Evolutionary conservation across 2,888 invertebrate species (phyloP).

Genomic region (Lysandra coridon): DNA sequence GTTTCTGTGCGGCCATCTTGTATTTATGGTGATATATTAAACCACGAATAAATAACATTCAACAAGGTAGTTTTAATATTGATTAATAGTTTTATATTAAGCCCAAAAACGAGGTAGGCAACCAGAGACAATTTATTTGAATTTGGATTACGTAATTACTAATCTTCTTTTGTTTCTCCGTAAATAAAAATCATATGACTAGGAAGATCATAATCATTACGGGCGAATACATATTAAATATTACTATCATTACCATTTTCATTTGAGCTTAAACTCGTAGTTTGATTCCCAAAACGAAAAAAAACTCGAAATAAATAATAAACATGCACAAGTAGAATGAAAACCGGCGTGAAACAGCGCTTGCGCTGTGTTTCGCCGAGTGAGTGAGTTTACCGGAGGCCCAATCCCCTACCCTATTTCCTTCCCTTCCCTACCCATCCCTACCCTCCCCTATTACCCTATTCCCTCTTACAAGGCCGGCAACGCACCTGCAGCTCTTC

Average conservation of each 20-base stretch:
- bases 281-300: not conserved
- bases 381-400: no score
- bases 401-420: no score
- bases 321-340: not conserved
- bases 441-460: no score
- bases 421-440: no score
- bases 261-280: not conserved
- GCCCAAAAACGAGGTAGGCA: not conserved
- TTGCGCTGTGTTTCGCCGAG: no score
- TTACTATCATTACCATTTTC: no score
- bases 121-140: not conserved
- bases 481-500: no score
- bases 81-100: slow-evolving; percentile 25
- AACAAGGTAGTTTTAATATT: slow-evolving; percentile 28
- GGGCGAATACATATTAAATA: no score
- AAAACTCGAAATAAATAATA: not conserved
- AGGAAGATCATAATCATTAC: not conserved
- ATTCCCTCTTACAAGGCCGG: no score
- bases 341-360: no score
- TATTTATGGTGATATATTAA: slow-evolving; percentile 26
- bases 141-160: not conserved
- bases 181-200: not conserved
- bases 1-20: slow-evolving; percentile 21
- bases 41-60: slow-evolving; percentile 25
- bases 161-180: not conserved